Conservation (phyloP, 2,797 vertebrate genomes). For the Platalea minor region DNA sequence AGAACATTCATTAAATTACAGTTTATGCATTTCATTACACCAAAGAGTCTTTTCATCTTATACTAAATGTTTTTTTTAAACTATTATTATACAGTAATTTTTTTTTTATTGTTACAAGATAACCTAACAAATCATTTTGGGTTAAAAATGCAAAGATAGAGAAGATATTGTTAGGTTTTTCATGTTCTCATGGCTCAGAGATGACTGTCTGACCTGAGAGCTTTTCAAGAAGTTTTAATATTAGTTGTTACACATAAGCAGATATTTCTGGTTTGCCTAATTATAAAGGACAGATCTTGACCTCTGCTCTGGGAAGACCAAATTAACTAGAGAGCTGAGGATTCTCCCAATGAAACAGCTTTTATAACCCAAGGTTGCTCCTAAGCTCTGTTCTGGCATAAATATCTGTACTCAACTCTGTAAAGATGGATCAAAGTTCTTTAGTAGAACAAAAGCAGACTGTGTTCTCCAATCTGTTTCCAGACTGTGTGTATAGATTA, state of each 20-base stretch:
- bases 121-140: not conserved
- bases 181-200: not conserved
- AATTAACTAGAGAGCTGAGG: not conserved
- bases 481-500: not conserved
- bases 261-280: not conserved
- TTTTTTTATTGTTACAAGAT: not conserved
- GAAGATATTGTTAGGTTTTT: not conserved
- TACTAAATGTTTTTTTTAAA: not conserved
- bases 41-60: conserved; percentile 13
- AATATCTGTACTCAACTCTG: not conserved
- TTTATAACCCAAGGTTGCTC: not conserved
- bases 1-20: conserved; percentile 63
- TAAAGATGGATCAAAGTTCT: not conserved
- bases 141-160: not conserved
- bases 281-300: conserved; percentile 15
- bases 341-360: not conserved
- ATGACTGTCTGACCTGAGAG: not conserved
- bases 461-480: not conserved
- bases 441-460: not conserved
- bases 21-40: conserved; percentile 48
- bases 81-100: not conserved
- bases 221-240: not conserved
- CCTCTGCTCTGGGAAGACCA: not conserved
- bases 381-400: not conserved
- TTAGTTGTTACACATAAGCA: not conserved